phyloP scores from a whole-genome alignment of 2,888 invertebrate species.

The Leptopilina syphax region DNA sequence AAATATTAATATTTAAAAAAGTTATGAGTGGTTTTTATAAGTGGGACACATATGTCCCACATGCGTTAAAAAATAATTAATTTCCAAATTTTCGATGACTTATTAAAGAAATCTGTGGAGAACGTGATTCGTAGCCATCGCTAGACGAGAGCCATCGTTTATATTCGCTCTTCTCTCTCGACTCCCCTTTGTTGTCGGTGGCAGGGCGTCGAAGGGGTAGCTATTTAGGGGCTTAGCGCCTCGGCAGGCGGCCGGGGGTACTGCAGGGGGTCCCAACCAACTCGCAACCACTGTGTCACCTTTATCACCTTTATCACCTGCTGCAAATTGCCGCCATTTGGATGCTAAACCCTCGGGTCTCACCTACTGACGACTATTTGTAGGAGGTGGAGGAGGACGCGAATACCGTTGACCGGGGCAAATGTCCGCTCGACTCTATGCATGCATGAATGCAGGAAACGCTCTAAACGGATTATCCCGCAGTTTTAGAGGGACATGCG shows the following conservation, averaged over 20 bases:
- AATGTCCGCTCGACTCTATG: constrained; percentile 46
- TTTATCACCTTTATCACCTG: constrained; percentile 76
- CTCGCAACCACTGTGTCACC: constrained; percentile 72
- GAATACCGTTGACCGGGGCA: constrained; percentile 52
- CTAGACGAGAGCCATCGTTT: background rate
- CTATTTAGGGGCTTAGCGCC: constrained; percentile 73
- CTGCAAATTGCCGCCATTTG: constrained; percentile 76
- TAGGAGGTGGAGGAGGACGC: constrained; percentile 56
- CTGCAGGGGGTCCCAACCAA: constrained; percentile 53
- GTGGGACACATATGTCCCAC: no score
- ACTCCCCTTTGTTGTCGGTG: constrained; percentile 3
- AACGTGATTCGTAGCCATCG: background rate
- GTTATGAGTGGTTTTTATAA: no score
- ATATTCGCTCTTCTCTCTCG: background rate
- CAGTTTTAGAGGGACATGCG: constrained; percentile 61
- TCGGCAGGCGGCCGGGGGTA: constrained; percentile 50
- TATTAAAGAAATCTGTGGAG: background rate
- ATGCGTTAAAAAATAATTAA: no score
- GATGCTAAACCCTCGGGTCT: constrained; percentile 73
- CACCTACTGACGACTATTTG: constrained; percentile 73
- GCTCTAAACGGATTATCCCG: constrained; percentile 69
- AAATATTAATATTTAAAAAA: no score
- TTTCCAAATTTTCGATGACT: no score
- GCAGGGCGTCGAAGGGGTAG: constrained; percentile 58
- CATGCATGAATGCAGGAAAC: constrained; percentile 59